Evolutionary conservation across 2,888 invertebrate genomes (phyloP).

Genomic region (Acleris literana): DNA sequence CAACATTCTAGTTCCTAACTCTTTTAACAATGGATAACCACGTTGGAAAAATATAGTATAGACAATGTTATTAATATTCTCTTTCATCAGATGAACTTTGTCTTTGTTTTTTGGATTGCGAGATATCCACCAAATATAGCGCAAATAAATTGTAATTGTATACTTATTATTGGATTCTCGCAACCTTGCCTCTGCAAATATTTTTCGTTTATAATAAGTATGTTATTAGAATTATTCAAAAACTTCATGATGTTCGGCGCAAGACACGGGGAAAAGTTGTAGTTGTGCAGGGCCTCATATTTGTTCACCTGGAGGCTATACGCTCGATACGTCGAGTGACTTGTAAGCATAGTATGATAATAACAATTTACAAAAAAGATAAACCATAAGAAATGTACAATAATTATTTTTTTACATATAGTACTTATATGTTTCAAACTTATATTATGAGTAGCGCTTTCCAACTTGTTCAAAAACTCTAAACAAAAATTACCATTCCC

Average conservation of each 20-base stretch:
- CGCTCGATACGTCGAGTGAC: too few species aligned
- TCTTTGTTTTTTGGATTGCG: background rate
- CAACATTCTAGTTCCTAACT: slow-evolving; percentile 1
- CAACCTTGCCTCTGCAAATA: slow-evolving; percentile 17
- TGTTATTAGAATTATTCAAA: slow-evolving; percentile 6
- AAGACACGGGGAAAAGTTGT: slow-evolving; percentile 22
- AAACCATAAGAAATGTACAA: slow-evolving; percentile 36
- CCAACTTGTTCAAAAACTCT: slow-evolving; percentile 15
- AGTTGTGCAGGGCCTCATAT: slow-evolving; percentile 1
- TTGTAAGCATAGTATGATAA: slow-evolving; percentile 37
- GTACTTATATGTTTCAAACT: background rate
- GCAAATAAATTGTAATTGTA: too few species aligned
- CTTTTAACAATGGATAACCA: slow-evolving; percentile 24
- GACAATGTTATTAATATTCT: slow-evolving; percentile 10
- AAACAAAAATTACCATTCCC: background rate
- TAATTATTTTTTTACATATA: slow-evolving; percentile 14
- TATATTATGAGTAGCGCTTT: slow-evolving; percentile 7
- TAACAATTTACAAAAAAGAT: slow-evolving; percentile 37
- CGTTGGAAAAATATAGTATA: slow-evolving; percentile 23
- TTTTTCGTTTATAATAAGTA: slow-evolving; percentile 10
- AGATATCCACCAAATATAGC: too few species aligned
- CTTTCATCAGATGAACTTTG: slow-evolving; percentile 7
- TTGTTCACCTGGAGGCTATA: too few species aligned
- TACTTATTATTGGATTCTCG: slow-evolving; percentile 4
- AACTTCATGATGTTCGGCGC: slow-evolving; percentile 1